These are phyloP conservation scores for Pholis gunnellus DNA, from an alignment of 2,113 vertebrate species.

Conservation along the genomic window DNA sequence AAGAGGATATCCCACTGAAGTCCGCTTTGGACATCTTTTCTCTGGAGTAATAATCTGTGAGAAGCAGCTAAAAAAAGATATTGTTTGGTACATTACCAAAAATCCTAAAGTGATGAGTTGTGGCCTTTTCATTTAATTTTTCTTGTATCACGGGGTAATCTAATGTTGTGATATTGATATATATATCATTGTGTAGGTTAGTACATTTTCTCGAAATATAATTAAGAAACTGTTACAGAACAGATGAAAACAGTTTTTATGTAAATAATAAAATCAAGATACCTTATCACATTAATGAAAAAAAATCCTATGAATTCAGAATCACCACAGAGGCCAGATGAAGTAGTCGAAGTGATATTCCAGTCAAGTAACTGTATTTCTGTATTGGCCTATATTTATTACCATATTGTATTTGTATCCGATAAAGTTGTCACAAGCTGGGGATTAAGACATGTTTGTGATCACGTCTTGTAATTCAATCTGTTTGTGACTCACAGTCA, in stretches of 20 bases:
- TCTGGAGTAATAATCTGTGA: not conserved
- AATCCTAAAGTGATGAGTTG: not conserved
- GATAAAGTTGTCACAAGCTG: not conserved
- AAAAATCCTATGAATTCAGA: not conserved
- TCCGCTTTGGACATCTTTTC: not conserved
- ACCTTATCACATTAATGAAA: not conserved
- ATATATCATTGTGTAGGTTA: not conserved
- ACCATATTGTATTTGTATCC: not conserved
- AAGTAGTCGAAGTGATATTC: not conserved
- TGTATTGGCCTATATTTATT: not conserved
- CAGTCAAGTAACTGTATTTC: not conserved
- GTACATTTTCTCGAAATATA: not conserved
- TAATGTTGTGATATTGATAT: not conserved
- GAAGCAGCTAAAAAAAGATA: not conserved
- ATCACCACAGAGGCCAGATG: not conserved
- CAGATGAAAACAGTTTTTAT: not conserved
- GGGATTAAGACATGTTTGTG: slow-evolving; percentile 26
- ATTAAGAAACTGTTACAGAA: not conserved
- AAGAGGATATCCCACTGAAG: not conserved
- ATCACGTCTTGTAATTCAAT: slow-evolving; percentile 47
- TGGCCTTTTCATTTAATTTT: not conserved
- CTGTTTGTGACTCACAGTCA: slow-evolving; percentile 61
- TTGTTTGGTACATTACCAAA: not conserved
- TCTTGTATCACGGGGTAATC: not conserved
- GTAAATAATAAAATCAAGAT: not conserved